Conservation (phyloP, 2,888 invertebrate species). For the Folsomia manolachei region DNA sequence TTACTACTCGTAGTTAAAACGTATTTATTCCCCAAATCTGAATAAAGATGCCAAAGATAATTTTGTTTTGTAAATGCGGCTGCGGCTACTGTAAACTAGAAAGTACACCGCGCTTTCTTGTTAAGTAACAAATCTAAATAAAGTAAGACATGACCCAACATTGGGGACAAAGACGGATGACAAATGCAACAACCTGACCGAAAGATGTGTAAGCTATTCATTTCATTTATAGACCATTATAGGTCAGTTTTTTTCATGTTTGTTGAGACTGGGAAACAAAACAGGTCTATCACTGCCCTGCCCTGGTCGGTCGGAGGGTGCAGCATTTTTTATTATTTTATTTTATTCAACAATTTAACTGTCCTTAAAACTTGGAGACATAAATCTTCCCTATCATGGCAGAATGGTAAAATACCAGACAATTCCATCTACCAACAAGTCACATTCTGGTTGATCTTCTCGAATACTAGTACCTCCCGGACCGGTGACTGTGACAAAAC, state of each 20-base stretch:
- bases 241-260: neutral
- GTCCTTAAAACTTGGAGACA: neutral
- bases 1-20: no score
- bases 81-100: neutral
- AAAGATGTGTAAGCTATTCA: neutral
- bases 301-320: neutral
- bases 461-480: neutral
- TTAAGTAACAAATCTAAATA: neutral
- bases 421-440: no score
- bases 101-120: neutral
- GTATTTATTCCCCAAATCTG: no score
- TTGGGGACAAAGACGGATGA: neutral
- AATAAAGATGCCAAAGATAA: neutral
- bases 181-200: neutral
- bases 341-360: neutral
- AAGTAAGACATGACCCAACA: neutral
- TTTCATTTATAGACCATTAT: neutral
- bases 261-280: neutral
- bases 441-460: no score
- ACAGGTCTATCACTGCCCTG: no score
- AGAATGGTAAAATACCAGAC: neutral
- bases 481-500: neutral
- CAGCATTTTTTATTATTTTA: neutral
- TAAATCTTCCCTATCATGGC: neutral
- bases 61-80: no score